Evolutionary conservation across 2,888 invertebrate species (phyloP), one percentile per base, ranked within the genome.

Genomic region (Sinelater perroti): DNA sequence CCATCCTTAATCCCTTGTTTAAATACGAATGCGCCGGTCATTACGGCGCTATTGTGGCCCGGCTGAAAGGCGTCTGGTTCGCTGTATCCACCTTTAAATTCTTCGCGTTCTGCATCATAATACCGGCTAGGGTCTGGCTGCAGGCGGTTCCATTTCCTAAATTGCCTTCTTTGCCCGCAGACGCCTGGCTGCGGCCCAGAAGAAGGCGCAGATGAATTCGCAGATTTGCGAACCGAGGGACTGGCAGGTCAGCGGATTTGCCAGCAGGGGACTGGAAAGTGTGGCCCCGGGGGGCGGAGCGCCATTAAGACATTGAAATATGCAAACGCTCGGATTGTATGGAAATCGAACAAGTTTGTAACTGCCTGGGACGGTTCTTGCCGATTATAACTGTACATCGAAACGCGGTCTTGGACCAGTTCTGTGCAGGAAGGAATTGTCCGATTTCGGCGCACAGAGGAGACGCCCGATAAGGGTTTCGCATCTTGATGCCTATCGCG

Each of bases 211-310:
- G 61, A 61, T 61, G 53, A 57, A 57, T 57, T 61, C 28, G 61
- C 61, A 57, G 57, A 57, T 60, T 61, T 58, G 58, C 51, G 44
- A 58, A 58, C 40, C 50, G 30, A 26, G 54, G 58, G 44, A 40
- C 49, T 54, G 61, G 45, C 61, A 61, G 61, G 61, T 61, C 61
- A 58, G 61, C 61, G 47, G 58, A 61, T 61, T 61, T 61, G 46
- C 46, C 58, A 55, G 58, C 54, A 47, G 61, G 61, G 58, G 51
- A 44, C 58, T 53, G 28, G 45, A 58, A 61, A 59, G 42, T 45
- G 54, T 52, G 47, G 54, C 58, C 55, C 44, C 51, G 20, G 51
- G 61, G 50, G 54, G 61, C 51, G 61, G 55, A 50, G 47, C 44
- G 30, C 57, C 52, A 52, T 58, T 49, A 55, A 54, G 35, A 51